These are phyloP conservation scores for Aphelocoma coerulescens DNA, from an alignment of 2,113 vertebrate genomes.

Conservation along the genomic window DNA sequence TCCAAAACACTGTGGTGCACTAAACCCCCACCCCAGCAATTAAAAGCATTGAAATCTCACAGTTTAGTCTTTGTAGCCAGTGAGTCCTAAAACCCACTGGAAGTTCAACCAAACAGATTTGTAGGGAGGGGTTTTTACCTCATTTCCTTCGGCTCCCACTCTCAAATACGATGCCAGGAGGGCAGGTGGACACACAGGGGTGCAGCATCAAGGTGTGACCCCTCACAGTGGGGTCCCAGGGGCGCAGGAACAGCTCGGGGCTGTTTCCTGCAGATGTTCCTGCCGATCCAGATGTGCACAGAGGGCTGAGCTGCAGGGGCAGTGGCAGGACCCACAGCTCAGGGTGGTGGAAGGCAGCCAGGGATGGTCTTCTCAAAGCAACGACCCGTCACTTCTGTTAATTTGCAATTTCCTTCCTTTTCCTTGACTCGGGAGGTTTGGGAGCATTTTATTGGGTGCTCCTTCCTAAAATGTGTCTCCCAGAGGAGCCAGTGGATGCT, in stretches of 20 bases:
- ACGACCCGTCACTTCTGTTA: background rate
- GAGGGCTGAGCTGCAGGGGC: accelerated
- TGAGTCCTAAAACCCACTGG: background rate
- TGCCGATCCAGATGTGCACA: background rate
- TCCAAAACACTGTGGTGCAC: background rate
- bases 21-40: background rate
- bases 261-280: slow-evolving; percentile 10
- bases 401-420: background rate
- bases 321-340: background rate
- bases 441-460: background rate
- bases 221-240: accelerated
- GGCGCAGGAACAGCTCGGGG: accelerated
- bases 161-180: background rate
- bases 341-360: background rate
- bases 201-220: background rate
- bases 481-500: background rate
- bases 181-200: background rate
- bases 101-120: background rate
- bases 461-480: background rate
- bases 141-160: background rate
- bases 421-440: background rate
- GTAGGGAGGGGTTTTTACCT: background rate
- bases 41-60: background rate
- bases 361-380: background rate
- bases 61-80: background rate